Evolutionary conservation across 1,140 invertebrate species (phyloP), one percentile per base, ranked within the genome.

Genomic region (Lasioglossum baleicum): DNA sequence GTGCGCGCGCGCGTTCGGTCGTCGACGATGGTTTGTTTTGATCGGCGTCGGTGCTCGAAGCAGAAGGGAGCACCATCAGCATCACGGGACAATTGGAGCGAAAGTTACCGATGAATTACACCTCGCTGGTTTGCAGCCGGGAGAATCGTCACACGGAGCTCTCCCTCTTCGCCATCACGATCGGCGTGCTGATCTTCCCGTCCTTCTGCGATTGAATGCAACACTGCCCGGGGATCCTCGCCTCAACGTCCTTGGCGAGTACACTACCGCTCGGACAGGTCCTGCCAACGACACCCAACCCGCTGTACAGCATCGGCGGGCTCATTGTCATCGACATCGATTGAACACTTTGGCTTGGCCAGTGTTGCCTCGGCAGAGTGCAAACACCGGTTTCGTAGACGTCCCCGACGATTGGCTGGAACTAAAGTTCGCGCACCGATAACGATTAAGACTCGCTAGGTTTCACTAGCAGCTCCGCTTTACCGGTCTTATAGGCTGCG

Each of bases 111-210:
- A 58, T 20, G 17, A 61, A 70, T 85, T 74, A 85, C 53, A 80
- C 70, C 72, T 70, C 68, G 73, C 80, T 80, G 53, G 71, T 80
- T 44, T 65, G 79, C 48, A 64, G 17, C 51, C 72, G 78, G 63
- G 74, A 73, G 60, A 75, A 85, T 44, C 85, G 92, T 93, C 92
- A 93, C 89, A 93, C 92, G 65, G 92, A 93, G 86, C 92, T 93
- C 73, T 93, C 92, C 66, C 92, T 86, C 79, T 93, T 93, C n/a
- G 91, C 89, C 80, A 92, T 90, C 61, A 92, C 86, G 73, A 93
- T 86, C 31, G 92, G 91, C 58, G 91, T 90, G 72, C 80, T 86
- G 68, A 88, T 88, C 61, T 88, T 87, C 11, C 83, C 75, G 35
- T 92, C 91, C 63, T 91, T 91, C 22, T 90, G 89, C 77, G 88